These are phyloP conservation scores for Seira ritae DNA, from an alignment of 2,888 invertebrate genomes.

Conservation along the genomic window DNA sequence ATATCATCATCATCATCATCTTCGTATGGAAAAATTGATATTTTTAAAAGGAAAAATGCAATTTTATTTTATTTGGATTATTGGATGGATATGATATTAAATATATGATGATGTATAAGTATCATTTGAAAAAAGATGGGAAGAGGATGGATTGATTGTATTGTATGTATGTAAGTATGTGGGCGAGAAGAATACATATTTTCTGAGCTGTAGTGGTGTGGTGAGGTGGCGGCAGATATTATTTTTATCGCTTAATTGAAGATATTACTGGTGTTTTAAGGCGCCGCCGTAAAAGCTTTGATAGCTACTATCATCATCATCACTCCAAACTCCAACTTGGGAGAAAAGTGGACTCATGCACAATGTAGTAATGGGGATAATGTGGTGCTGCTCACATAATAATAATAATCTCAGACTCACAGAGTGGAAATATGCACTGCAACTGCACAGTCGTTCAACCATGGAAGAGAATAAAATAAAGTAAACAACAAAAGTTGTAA, in stretches of 20 bases:
- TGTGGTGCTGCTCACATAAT: no score
- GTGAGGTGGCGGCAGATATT: constrained; percentile 6
- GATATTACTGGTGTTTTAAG: constrained; percentile 46
- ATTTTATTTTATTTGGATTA: no score
- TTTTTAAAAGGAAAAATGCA: constrained; percentile 36
- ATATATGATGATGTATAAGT: no score
- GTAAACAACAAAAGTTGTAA: background rate
- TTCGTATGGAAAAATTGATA: no score
- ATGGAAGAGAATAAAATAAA: background rate
- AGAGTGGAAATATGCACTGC: background rate
- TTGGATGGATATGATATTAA: no score
- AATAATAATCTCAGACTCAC: background rate
- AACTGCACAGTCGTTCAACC: background rate
- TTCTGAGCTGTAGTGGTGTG: background rate
- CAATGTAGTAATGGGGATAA: constrained; percentile 11
- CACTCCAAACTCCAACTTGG: background rate
- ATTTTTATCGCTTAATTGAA: constrained; percentile 58
- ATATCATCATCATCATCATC: no score
- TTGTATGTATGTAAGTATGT: no score
- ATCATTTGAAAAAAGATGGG: no score
- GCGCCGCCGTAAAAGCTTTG: constrained; percentile 62
- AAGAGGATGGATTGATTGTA: no score
- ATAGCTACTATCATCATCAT: constrained; percentile 44
- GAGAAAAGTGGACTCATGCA: constrained; percentile 10
- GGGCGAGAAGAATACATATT: background rate